A percentile compares a stretch with the other conserved stretches of the same genome.
Evolutionary conservation across 2,888 invertebrate genomes (phyloP).

Genomic region (Diaphora mendica): DNA sequence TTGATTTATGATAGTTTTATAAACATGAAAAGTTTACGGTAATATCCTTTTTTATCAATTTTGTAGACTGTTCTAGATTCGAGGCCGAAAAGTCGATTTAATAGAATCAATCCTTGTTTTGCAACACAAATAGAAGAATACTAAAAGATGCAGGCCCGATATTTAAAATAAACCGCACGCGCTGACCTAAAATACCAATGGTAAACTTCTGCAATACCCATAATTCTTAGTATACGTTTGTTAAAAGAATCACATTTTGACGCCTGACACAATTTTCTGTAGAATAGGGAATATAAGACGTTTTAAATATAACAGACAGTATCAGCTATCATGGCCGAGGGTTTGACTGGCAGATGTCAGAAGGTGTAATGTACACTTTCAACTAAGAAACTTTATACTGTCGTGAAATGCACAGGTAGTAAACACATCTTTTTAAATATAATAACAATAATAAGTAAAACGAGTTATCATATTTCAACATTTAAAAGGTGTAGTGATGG

Average conservation of each 20-base stretch:
- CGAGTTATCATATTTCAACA: neutral
- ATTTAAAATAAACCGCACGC: neutral
- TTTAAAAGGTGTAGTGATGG: neutral
- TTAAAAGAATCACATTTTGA: neutral
- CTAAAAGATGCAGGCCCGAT: neutral
- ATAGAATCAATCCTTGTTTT: neutral
- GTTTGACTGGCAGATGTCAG: constrained; percentile 42
- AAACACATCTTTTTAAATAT: neutral
- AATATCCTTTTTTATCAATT: neutral
- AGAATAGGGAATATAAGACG: constrained; percentile 2
- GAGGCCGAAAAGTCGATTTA: neutral
- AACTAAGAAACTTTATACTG: constrained; percentile 35
- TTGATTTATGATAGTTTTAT: constrained; percentile 44
- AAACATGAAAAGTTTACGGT: neutral
- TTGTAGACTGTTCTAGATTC: neutral
- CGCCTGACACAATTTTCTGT: neutral
- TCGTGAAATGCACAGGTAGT: constrained; percentile 22
- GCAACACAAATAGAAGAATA: neutral
- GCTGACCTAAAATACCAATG: neutral
- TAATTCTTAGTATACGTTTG: neutral
- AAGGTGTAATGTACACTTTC: constrained; percentile 28
- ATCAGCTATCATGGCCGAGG: constrained; percentile 6
- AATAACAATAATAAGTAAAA: neutral
- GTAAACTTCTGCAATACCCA: neutral
- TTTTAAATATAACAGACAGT: constrained; percentile 4